Conservation (phyloP, 2,888 invertebrate species). For the Sthenelais limicola region DNA sequence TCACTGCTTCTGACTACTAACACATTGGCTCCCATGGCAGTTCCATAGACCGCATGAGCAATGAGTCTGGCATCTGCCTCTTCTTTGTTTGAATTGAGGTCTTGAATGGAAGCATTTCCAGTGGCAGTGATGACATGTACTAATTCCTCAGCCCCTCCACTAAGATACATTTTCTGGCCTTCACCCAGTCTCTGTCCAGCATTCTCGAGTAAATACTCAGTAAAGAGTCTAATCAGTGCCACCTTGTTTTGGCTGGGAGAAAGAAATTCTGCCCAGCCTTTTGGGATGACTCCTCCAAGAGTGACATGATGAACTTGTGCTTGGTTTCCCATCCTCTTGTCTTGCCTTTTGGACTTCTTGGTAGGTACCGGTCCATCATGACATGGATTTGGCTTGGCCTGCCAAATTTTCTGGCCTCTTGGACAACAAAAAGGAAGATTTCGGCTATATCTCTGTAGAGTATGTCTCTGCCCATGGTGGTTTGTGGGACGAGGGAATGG, state of each 20-base stretch:
- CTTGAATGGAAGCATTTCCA: not conserved
- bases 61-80: slow-evolving; percentile 31
- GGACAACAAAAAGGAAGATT: not conserved
- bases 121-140: not conserved
- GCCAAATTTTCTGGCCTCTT: not conserved
- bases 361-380: slow-evolving; percentile 3
- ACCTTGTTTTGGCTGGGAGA: not conserved
- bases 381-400: slow-evolving; percentile 1
- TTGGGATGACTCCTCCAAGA: not conserved
- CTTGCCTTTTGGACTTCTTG: not conserved
- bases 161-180: not conserved
- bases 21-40: slow-evolving; percentile 8
- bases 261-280: not conserved
- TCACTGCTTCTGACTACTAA: slow-evolving; percentile 22
- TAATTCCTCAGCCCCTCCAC: not conserved
- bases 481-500: not conserved
- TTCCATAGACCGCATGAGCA: slow-evolving; percentile 1
- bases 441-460: slow-evolving; percentile 22
- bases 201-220: not conserved
- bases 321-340: not conserved
- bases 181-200: not conserved
- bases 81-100: slow-evolving; percentile 2
- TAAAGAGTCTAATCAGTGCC: not conserved
- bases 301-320: not conserved
- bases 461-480: not conserved